A percentile compares a stretch with the other conserved stretches of the same genome.
These are phyloP conservation scores for Ellobius talpinus DNA, from an alignment of 2,113 vertebrate genomes.

Conservation along the genomic window DNA sequence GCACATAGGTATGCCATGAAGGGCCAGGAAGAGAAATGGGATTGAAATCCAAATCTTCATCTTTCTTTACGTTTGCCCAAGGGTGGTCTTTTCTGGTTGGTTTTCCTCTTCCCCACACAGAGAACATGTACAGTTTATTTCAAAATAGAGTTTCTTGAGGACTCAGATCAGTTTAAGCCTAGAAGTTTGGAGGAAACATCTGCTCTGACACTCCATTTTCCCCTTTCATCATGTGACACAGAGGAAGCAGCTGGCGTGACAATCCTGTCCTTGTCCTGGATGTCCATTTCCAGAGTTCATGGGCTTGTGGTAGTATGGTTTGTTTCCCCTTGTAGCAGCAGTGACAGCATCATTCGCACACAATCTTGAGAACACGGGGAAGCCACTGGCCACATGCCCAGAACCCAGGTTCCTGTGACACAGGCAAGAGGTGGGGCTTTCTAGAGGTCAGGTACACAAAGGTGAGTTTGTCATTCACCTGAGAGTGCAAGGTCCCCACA, in stretches of 20 bases:
- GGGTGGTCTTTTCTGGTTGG: neutral
- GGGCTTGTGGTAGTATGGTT: neutral
- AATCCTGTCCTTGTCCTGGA: neutral
- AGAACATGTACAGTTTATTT: neutral
- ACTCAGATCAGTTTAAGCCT: constrained; percentile 45
- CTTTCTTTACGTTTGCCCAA: neutral
- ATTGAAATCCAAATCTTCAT: neutral
- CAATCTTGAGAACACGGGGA: neutral
- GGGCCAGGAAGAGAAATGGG: neutral
- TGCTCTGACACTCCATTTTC: neutral
- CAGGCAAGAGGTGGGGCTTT: neutral
- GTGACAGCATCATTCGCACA: neutral
- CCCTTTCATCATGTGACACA: neutral
- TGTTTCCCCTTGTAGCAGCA: neutral
- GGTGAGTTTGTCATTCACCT: neutral
- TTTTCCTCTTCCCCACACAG: neutral
- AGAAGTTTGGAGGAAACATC: neutral
- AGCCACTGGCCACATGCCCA: neutral
- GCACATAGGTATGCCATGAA: neutral
- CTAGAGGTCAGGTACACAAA: neutral
- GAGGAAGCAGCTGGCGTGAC: neutral
- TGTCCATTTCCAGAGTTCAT: neutral
- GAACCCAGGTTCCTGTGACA: neutral
- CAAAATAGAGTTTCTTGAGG: constrained; percentile 27
- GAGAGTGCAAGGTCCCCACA: neutral